These are phyloP conservation scores for Lasioglossum albipes DNA, from an alignment of 1,140 invertebrate species.

Conservation along the genomic window DNA sequence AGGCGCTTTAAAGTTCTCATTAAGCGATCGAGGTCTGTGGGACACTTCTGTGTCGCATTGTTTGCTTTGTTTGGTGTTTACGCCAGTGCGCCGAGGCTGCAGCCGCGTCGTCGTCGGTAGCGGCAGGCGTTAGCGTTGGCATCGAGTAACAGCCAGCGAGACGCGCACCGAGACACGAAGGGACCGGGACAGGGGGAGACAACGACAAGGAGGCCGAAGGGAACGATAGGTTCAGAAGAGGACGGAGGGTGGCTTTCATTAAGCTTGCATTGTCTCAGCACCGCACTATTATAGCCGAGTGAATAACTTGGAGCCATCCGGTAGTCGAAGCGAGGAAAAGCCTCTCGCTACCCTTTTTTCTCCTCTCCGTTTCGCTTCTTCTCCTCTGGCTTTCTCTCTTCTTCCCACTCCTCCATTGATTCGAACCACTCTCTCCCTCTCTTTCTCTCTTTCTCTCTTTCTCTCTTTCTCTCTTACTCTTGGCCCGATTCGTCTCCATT, in stretches of 20 bases:
- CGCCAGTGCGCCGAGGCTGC: constrained; percentile 48
- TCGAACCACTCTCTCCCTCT: background rate
- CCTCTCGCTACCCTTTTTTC: constrained; percentile 5
- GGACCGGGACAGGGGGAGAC: background rate
- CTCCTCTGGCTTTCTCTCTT: background rate
- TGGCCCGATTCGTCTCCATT: background rate
- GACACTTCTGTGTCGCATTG: constrained; percentile 72
- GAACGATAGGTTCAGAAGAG: constrained; percentile 4
- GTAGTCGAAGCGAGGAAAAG: constrained; percentile 53
- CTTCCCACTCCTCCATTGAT: too few relatives aligned
- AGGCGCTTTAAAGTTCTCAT: constrained; percentile 75
- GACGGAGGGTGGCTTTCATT: constrained; percentile 72
- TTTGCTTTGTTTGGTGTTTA: constrained; percentile 77
- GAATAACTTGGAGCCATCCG: constrained; percentile 71
- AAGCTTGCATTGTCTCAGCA: constrained; percentile 75
- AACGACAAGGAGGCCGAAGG: too few relatives aligned
- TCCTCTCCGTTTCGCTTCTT: background rate
- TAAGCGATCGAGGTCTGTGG: constrained; percentile 75
- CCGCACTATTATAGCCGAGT: constrained; percentile 69
- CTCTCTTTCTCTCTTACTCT: background rate
- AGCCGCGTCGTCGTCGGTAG: background rate
- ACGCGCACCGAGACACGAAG: background rate
- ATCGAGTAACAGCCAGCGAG: constrained; percentile 19
- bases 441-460: background rate
- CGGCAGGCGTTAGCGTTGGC: constrained; percentile 21